A percentile compares a stretch with the other conserved stretches of the same genome.
Evolutionary conservation across 2,888 invertebrate species (phyloP).

Genomic region (Andrena flavipes): DNA sequence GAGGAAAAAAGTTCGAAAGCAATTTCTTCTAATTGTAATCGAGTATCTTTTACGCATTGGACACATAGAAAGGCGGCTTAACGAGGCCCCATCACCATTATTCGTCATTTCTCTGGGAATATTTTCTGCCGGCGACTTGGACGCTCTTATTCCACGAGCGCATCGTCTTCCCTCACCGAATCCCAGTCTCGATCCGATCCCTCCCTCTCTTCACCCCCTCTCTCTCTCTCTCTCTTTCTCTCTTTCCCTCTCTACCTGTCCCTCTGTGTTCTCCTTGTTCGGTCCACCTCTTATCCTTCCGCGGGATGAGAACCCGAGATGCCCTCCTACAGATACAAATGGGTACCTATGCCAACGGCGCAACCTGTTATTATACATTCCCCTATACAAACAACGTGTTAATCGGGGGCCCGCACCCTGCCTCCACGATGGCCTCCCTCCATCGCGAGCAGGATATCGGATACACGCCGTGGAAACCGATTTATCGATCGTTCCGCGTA

Average conservation of each 20-base stretch:
- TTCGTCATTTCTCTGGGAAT: too few species aligned
- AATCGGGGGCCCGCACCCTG: slow-evolving; percentile 80
- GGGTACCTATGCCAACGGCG: slow-evolving; percentile 82
- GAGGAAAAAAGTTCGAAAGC: background rate
- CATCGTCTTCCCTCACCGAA: slow-evolving; percentile 43
- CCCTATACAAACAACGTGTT: slow-evolving; percentile 85
- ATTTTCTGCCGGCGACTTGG: background rate
- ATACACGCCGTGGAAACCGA: slow-evolving; percentile 69
- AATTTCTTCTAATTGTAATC: background rate
- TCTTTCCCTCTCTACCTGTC: slow-evolving; percentile 19
- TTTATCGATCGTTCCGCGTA: slow-evolving; percentile 65
- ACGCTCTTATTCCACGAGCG: slow-evolving; percentile 7
- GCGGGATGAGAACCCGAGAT: slow-evolving; percentile 78
- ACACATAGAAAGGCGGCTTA: background rate
- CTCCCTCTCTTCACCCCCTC: slow-evolving; percentile 13
- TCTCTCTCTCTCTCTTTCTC: slow-evolving; percentile 28
- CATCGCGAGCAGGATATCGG: slow-evolving; percentile 57
- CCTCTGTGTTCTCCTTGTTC: slow-evolving; percentile 39
- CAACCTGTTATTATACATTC: slow-evolving; percentile 85
- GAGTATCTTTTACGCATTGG: background rate
- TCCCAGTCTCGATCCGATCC: slow-evolving; percentile 34
- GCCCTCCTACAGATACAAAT: slow-evolving; percentile 81
- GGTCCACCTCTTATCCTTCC: slow-evolving; percentile 61
- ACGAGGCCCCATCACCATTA: background rate
- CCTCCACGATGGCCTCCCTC: slow-evolving; percentile 55